Conservation (phyloP, 2,113 vertebrate species). For the Tinamus guttatus region DNA sequence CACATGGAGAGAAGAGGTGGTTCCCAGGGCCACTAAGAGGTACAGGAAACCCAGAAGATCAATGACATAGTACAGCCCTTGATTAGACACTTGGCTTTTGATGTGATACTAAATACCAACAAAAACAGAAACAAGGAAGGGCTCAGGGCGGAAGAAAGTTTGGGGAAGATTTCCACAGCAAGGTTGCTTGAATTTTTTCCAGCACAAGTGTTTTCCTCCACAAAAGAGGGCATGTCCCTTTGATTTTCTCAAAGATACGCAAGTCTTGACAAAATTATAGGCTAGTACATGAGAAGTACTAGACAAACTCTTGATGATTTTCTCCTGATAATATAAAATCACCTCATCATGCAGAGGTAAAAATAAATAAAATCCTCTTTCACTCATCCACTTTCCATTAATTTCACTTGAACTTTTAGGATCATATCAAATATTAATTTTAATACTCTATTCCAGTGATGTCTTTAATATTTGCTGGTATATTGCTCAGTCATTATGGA, state of each 20-base stretch:
- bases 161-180: background rate
- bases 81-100: background rate
- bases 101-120: background rate
- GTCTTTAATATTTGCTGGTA: constrained; percentile 13
- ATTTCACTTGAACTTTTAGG: constrained; percentile 19
- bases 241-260: background rate
- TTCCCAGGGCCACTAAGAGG: background rate
- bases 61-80: background rate
- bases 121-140: background rate
- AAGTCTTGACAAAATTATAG: background rate
- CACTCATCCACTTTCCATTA: background rate
- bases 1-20: background rate
- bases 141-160: background rate
- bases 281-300: background rate
- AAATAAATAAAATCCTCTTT: constrained; percentile 26
- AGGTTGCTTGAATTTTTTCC: background rate
- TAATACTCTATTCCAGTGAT: background rate
- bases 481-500: background rate
- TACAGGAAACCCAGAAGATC: too few species aligned
- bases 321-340: background rate
- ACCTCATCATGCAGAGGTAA: background rate
- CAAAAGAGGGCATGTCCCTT: background rate
- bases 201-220: background rate
- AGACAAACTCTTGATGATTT: background rate
- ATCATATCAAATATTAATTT: constrained; percentile 20